phyloP scores from a whole-genome alignment of 2,113 vertebrate genomes.

The Pterocles burchelli region DNA sequence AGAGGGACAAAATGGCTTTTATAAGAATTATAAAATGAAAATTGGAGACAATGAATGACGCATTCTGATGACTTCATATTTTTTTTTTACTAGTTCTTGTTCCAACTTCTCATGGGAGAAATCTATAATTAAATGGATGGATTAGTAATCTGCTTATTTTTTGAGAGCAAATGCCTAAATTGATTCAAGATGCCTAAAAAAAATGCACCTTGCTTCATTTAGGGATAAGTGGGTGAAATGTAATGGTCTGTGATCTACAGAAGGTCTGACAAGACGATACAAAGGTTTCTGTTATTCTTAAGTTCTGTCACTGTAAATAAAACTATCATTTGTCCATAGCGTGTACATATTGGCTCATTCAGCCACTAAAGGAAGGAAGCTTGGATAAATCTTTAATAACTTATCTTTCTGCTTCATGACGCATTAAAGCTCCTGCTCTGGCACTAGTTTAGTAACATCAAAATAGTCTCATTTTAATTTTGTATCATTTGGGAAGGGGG shows the following conservation, averaged over 20 bases:
- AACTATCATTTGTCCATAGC: not conserved
- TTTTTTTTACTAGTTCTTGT: not conserved
- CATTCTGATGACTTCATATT: not conserved
- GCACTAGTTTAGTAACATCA: not conserved
- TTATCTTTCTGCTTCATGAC: not conserved
- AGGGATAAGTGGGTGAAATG: not conserved
- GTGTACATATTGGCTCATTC: not conserved
- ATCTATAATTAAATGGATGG: conserved; percentile 14
- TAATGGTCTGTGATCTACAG: not conserved
- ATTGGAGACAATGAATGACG: not conserved
- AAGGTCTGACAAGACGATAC: not conserved
- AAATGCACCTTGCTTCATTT: not conserved
- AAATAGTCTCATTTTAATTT: conserved; percentile 23
- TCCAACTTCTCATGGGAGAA: not conserved
- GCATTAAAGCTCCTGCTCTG: conserved; percentile 4
- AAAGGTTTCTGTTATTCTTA: not conserved
- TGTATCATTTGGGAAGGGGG: not conserved
- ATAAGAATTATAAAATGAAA: not conserved
- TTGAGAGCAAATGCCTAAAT: conserved; percentile 2
- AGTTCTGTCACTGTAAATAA: not conserved
- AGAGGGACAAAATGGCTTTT: not conserved
- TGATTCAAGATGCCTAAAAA: not conserved
- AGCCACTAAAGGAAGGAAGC: not conserved
- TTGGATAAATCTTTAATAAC: conserved; percentile 46
- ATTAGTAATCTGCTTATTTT: conserved; percentile 21